A percentile compares a stretch with the other conserved stretches of the same genome.
Evolutionary conservation across 2,888 invertebrate species (phyloP).

Genomic region (Euplagia quadripunctaria): DNA sequence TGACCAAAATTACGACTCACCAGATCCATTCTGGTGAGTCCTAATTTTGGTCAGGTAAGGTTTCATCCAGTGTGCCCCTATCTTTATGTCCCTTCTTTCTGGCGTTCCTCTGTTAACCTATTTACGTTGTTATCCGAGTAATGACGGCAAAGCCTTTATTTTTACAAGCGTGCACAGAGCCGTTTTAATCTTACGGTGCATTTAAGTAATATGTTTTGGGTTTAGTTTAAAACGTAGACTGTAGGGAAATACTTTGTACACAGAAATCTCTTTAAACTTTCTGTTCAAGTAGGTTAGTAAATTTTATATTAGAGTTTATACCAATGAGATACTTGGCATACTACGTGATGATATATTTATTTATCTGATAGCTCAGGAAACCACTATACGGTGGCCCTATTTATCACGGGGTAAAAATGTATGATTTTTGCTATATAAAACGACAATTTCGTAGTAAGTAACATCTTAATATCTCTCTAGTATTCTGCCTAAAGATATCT

Average conservation of each 20-base stretch:
- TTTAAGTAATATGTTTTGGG: conserved; percentile 28
- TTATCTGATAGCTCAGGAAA: no score
- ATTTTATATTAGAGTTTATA: no score
- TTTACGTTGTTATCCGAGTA: conserved; percentile 54
- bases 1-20: no score
- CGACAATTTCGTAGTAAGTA: no score
- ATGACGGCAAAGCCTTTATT: conserved; percentile 49
- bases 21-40: no score
- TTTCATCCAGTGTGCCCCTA: conserved; percentile 10
- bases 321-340: no score
- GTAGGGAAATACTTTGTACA: not conserved
- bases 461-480: no score
- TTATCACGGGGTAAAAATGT: no score
- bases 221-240: conserved; percentile 13
- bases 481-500: no score
- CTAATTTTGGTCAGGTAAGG: not conserved
- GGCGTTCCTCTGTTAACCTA: conserved; percentile 45
- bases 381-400: no score
- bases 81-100: conserved; percentile 30
- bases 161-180: conserved; percentile 36
- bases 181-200: conserved; percentile 34
- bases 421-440: no score
- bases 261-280: not conserved
- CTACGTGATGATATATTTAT: no score
- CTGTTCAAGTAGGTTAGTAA: not conserved